Percentiles rank a stretch among this genome's conserved stretches.
phyloP scores from a whole-genome alignment of 2,888 invertebrate species.

The Endomychus coccineus region DNA sequence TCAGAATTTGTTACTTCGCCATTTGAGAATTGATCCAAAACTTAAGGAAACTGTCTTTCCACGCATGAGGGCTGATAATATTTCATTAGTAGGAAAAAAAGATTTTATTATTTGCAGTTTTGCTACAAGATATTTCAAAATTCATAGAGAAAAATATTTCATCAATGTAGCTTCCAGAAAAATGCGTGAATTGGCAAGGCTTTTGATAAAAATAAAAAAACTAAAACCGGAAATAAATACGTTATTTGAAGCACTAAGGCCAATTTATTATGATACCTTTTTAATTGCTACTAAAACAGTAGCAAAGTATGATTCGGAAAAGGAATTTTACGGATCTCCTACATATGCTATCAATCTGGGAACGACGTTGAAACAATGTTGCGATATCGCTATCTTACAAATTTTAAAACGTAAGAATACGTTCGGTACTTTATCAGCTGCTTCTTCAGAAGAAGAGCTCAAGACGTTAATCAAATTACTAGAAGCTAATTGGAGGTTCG shows the following conservation, averaged over 20 bases:
- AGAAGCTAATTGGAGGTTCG: conserved; percentile 10
- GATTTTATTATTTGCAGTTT: conserved; percentile 16
- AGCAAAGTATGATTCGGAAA: conserved; percentile 12
- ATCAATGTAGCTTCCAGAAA: conserved; percentile 13
- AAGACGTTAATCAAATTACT: conserved; percentile 5
- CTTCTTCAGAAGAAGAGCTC: conserved; percentile 4
- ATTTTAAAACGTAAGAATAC: conserved; percentile 3
- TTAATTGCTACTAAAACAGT: conserved; percentile 19
- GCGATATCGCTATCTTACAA: conserved; percentile 9
- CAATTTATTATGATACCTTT: conserved; percentile 19
- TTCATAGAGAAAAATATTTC: conserved; percentile 14
- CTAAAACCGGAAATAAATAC: conserved; percentile 5
- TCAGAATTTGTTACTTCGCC: conserved; percentile 9
- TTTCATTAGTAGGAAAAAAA: conserved; percentile 15
- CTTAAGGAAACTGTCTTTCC: conserved; percentile 14
- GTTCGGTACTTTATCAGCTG: not conserved
- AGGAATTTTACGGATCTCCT: conserved; percentile 4
- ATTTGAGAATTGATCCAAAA: conserved; percentile 5
- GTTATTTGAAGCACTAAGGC: conserved; percentile 15
- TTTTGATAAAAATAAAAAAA: conserved; percentile 9
- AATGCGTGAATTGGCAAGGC: conserved; percentile 16
- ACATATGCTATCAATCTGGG: conserved; percentile 12
- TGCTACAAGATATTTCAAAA: conserved; percentile 14
- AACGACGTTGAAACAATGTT: conserved; percentile 12
- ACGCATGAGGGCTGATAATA: conserved; percentile 17